Evolutionary conservation across 2,797 vertebrate genomes (phyloP).

Genomic region (Phrynocephalus forsythii): DNA sequence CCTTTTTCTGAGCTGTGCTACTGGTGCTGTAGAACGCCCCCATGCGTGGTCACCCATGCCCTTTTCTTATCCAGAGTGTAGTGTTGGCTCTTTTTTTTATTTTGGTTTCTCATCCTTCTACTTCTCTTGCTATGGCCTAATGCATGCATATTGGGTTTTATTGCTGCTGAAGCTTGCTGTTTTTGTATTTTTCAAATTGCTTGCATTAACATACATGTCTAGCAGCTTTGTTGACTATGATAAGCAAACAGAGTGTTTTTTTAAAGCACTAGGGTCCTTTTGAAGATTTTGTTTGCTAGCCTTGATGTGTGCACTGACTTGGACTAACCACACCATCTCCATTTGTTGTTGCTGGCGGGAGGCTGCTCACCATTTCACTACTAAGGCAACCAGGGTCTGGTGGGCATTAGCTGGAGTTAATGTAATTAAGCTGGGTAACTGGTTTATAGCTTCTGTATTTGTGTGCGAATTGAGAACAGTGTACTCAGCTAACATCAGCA

Average conservation of each 20-base stretch:
- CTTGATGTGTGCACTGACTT: not conserved
- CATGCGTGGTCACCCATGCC: too few species aligned
- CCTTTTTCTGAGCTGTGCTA: too few species aligned
- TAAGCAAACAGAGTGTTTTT: not conserved
- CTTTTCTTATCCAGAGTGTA: too few species aligned
- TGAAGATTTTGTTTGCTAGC: too few species aligned
- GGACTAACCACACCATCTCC: not conserved
- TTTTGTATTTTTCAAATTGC: not conserved
- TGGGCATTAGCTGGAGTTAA: not conserved
- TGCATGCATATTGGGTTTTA: not conserved
- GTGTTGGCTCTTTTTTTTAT: too few species aligned
- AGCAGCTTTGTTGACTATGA: not conserved
- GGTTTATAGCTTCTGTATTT: conserved; percentile 2
- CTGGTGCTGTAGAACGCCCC: too few species aligned
- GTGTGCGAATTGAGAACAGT: conserved; percentile 24
- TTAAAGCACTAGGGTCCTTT: not conserved
- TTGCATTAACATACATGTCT: too few species aligned
- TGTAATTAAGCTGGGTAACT: conserved; percentile 24
- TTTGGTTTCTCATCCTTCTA: too few species aligned
- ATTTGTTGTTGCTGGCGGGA: not conserved
- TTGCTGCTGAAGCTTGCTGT: not conserved
- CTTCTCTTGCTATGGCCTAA: not conserved
- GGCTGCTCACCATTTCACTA: not conserved
- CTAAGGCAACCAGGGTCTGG: not conserved
- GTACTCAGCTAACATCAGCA: not conserved